Base-by-base conservation (phyloP, 2,888 invertebrate genomes). In the Liopterus haemorrhoidalis region DNA sequence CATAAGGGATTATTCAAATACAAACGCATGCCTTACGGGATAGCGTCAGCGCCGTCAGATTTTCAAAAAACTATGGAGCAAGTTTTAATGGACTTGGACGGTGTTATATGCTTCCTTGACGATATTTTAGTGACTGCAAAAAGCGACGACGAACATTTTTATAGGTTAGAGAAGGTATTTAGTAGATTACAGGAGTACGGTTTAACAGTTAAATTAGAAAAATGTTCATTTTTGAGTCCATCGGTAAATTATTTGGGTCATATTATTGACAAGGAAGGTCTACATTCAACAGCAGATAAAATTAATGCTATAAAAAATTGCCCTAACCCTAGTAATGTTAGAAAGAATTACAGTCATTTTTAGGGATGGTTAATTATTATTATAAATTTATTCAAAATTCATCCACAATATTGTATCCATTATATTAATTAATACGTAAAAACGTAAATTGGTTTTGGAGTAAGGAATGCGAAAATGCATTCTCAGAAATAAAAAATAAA, bases 311-410 rank as follows among this genome's bases (percentile, higher is more conserved):
- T 18, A 25, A 27, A 31, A 6, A 33, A 15, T 45, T 43, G 22
- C n/a, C 44, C 21, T 9, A 28, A 20, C 37, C 46, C 20, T 46
- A 41, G 19, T 15, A 32, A 19, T 11, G 19, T 14, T 33, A n/a
- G n/a, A 64, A 5, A 44, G 53, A 16, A 43, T 64, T 28, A 11
- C 6, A 12, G 11, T 36, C 36, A 36, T 20, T 36, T 12, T 22
- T 36, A 14, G 36, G 36, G 8, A 5, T 22, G 3, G 14, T 36
- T 12, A 36, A 20, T 20, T 36, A 36, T 12, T 12, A 36, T 14
- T 21, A 22, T 9, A 36, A 12, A 21, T 36, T 36, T 21, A 36
- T 36, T 22, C 21, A 18, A 12, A 18, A 36, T 36, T 36, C 22
- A 21, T 22, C 20, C 22, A 22, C 15, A 9, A 36, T 19, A 12